A percentile compares a stretch with the other conserved stretches of the same genome.
These are phyloP conservation scores for Melanargia galathea DNA, from an alignment of 2,888 invertebrate species.

Conservation along the genomic window DNA sequence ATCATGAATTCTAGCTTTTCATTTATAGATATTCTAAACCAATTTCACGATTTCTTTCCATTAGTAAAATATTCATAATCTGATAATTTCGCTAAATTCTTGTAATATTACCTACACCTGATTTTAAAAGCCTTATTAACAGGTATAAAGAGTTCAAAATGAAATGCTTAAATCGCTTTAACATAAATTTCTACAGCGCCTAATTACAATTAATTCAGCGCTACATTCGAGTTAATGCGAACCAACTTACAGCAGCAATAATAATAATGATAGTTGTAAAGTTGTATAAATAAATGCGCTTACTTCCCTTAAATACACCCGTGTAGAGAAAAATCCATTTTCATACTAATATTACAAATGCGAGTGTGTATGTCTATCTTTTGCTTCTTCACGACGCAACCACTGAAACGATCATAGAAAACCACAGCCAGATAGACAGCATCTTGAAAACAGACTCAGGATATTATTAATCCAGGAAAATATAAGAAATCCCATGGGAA, in stretches of 20 bases:
- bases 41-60: neutral
- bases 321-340: too few relatives aligned
- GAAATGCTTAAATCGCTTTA: slow-evolving; percentile 15
- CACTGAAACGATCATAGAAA: too few relatives aligned
- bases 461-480: too few relatives aligned
- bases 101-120: slow-evolving; percentile 8
- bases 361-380: too few relatives aligned
- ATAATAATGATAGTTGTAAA: neutral
- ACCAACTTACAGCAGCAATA: slow-evolving; percentile 1
- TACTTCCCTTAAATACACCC: neutral
- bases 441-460: too few relatives aligned
- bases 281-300: neutral
- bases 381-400: too few relatives aligned
- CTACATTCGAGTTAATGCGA: neutral
- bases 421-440: too few relatives aligned
- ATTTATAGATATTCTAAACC: neutral
- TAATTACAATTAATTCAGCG: slow-evolving; percentile 15
- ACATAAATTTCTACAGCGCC: slow-evolving; percentile 10
- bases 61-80: neutral
- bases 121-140: slow-evolving; percentile 5
- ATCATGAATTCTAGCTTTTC: slow-evolving; percentile 4
- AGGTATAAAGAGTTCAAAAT: slow-evolving; percentile 6
- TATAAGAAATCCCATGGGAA: too few relatives aligned
- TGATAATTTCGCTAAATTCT: neutral
- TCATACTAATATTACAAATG: too few relatives aligned